Conservation (phyloP, 2,797 vertebrate species). For the Glossophaga mutica region DNA sequence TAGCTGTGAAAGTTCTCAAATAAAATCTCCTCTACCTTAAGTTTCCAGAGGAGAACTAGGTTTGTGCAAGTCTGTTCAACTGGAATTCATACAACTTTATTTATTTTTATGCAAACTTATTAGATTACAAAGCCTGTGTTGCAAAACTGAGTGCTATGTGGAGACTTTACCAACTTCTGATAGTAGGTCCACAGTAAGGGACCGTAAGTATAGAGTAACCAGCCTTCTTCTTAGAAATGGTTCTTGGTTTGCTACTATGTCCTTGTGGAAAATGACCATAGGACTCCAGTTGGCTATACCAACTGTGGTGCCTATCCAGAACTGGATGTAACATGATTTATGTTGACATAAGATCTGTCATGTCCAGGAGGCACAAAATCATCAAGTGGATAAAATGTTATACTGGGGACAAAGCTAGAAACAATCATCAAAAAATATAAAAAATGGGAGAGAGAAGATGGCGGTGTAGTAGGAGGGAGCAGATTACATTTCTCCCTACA, state of each 20-base stretch:
- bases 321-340: neutral
- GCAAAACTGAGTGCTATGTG: neutral
- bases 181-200: neutral
- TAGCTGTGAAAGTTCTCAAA: neutral
- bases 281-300: too few relatives aligned
- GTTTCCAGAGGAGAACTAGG: neutral
- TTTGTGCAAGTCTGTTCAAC: neutral
- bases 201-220: neutral
- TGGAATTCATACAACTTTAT: too few relatives aligned
- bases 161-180: neutral
- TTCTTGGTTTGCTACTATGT: neutral
- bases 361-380: neutral
- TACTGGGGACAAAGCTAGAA: neutral
- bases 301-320: neutral
- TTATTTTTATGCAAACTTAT: neutral
- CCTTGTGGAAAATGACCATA: neutral
- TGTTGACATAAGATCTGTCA: neutral
- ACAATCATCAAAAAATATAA: neutral
- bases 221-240: neutral
- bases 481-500: too few relatives aligned
- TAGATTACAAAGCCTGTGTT: neutral
- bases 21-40: neutral
- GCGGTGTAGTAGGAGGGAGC: too few relatives aligned
- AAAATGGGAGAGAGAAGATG: too few relatives aligned
- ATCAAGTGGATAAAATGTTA: neutral